phyloP scores from a whole-genome alignment of 2,888 invertebrate species.

The Lepidocyrtinus sp. region DNA sequence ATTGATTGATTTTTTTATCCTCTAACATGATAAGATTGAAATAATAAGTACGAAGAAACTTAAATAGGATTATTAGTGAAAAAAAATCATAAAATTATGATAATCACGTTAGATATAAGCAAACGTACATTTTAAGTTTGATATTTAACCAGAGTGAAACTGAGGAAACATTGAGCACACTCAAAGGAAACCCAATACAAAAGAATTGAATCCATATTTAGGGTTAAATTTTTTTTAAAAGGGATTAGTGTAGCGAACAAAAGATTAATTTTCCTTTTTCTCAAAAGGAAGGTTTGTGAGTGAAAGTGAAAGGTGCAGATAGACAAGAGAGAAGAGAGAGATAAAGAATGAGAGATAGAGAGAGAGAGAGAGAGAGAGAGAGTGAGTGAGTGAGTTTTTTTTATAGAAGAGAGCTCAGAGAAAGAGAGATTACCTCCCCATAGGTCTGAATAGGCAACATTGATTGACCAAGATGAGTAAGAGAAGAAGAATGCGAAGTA shows the following conservation, averaged over 20 bases:
- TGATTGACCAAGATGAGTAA: slow-evolving; percentile 67
- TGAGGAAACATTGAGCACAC: not conserved
- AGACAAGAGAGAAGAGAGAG: slow-evolving; percentile 70
- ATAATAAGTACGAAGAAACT: too few relatives aligned
- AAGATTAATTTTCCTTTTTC: not conserved
- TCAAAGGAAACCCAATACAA: not conserved
- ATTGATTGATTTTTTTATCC: too few relatives aligned
- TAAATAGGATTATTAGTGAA: too few relatives aligned
- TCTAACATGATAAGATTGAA: too few relatives aligned
- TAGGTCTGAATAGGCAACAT: slow-evolving; percentile 70
- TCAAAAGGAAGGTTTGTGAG: slow-evolving; percentile 36
- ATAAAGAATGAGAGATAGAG: slow-evolving; percentile 61
- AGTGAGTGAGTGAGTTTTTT: slow-evolving; percentile 33
- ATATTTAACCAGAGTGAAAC: not conserved
- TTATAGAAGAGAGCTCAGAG: slow-evolving; percentile 58
- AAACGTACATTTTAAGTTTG: not conserved
- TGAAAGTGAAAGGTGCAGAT: too few relatives aligned
- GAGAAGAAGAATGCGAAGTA: slow-evolving; percentile 56
- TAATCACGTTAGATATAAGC: too few relatives aligned
- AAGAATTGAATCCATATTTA: not conserved
- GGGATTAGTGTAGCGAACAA: slow-evolving; percentile 35
- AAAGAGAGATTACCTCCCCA: slow-evolving; percentile 70
- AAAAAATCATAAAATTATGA: too few relatives aligned
- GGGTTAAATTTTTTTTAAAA: not conserved
- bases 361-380: slow-evolving; percentile 58